Evolutionary conservation across 2,888 invertebrate species (phyloP), one percentile per base, ranked within the genome.

Genomic region (Drosophila ustulata): DNA sequence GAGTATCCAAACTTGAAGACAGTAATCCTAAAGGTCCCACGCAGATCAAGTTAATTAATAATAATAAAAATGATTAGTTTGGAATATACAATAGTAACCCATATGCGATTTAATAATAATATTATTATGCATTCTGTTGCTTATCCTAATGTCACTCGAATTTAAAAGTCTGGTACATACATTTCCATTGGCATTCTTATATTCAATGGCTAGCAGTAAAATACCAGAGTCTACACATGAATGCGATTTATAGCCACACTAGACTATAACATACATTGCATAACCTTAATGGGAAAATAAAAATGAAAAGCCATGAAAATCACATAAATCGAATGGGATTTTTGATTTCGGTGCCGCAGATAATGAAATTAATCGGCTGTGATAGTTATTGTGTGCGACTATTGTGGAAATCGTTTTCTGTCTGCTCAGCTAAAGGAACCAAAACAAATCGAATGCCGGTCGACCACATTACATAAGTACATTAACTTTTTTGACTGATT

Each of bases 341-440:
- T 87, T 51, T 84, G 88, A 87, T 87, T 81, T 81, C 75, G 79
- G 70, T 79, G 63, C 63, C 74, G 77, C 70, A 85, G 82, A 84
- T 86, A 86, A 86, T 86, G 85, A 86, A 86, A 86, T 86, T 86
- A 89, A 86, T 86, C 85, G 85, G 66, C 89, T 84, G 85, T 87
- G 84, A 89, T 86, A 89, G 88, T 86, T 86, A 86, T 85, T 85
- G 85, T 88, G 85, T 71, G 88, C 88, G 80, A 79, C 88, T 78
- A 84, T 81, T 68, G 71, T 53, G 71, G 59, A 82, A 67, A 75
- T 88, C 81, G 75, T 68, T 81, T 87, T 64, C 58, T 61, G 84
- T 63, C 65, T 51, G 53, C 37, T 37, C 37, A 55, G 63, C 71
- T 59, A 66, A 82, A 67, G 59, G 41, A 37, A 39, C 23, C 55